Evolutionary conservation across 1,140 invertebrate genomes (phyloP), one percentile per base, ranked within the genome.

Genomic region (Ceratina australensis): DNA sequence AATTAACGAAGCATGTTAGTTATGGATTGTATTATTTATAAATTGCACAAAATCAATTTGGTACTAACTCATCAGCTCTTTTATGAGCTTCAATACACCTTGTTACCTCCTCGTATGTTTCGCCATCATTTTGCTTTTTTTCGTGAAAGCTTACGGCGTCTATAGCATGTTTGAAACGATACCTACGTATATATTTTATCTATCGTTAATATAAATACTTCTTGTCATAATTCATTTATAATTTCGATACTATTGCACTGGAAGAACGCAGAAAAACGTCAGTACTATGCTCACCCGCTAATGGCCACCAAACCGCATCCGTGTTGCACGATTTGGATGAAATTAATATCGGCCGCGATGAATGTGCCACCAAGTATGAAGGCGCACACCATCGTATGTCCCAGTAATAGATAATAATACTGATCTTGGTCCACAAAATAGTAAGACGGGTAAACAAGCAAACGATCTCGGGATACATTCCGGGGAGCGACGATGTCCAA

Each of bases 241-340:
- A 42, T 42, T 42, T 42, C 3, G 33, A 42, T 42, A 8, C 33
- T 42, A 7, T 54, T 15, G 52, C 52, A 54, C 7, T 54, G 52
- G 10, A 42, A 7, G 33, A 10, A 42, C 7, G 33, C 7, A 42
- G 33, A 10, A 5, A 42, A 42, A 10, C 7, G 10, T 42, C 33
- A 42, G 8, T 42, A 10, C 33, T 42, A 42, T 42, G 33, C 65
- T 67, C 47, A 67, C 65, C 65, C 65, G 15, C 65, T 67, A 16
- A 67, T 67, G 3, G 24, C 12, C 1, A 52, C 12, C 49, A 67
- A 52, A 5, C 47, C 49, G 4, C 65, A 67, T 3, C 8, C 65
- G 8, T 67, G 65, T n/a, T 20, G 24, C 1, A 67, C 49, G 0
- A 26, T 4, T 12, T 67, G 49, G 7, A 67, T 12, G 47, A 67